Evolutionary conservation across 2,113 vertebrate genomes (phyloP).

Genomic region (Cottus gobio): DNA sequence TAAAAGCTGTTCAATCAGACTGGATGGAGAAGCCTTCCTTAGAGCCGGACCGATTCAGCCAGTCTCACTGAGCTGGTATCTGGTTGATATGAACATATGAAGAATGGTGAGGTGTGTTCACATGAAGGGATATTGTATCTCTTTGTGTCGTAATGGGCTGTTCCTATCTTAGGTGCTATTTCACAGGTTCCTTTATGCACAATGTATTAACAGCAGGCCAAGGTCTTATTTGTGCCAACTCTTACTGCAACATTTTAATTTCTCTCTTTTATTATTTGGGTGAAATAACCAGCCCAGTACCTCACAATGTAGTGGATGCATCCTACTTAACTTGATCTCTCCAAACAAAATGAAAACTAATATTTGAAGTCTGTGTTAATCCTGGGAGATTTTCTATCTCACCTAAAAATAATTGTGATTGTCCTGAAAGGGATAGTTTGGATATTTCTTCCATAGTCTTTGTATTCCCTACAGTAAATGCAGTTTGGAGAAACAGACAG

Average conservation of each 20-base stretch:
- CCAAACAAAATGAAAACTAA: background rate
- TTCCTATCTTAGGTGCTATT: background rate
- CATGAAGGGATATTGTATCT: background rate
- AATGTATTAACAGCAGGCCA: background rate
- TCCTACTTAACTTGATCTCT: background rate
- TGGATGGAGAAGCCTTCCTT: slow-evolving; percentile 49
- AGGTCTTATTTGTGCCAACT: background rate
- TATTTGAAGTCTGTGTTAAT: background rate
- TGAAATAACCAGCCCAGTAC: background rate
- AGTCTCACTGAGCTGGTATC: slow-evolving; percentile 12
- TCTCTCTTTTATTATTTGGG: background rate
- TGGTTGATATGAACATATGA: background rate
- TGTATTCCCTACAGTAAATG: too few relatives aligned
- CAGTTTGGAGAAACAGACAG: too few relatives aligned
- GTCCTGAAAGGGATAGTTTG: background rate
- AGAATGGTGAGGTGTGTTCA: background rate
- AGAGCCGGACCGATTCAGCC: slow-evolving; percentile 32
- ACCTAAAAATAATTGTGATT: background rate
- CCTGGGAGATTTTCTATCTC: background rate
- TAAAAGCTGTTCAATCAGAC: slow-evolving; percentile 46
- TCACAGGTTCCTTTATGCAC: background rate
- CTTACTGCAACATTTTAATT: background rate
- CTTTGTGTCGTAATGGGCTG: background rate
- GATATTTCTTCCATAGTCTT: too few relatives aligned
- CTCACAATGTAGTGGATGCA: background rate